Evolutionary conservation across 2,113 vertebrate species (phyloP).

Genomic region (Blennius ocellaris): DNA sequence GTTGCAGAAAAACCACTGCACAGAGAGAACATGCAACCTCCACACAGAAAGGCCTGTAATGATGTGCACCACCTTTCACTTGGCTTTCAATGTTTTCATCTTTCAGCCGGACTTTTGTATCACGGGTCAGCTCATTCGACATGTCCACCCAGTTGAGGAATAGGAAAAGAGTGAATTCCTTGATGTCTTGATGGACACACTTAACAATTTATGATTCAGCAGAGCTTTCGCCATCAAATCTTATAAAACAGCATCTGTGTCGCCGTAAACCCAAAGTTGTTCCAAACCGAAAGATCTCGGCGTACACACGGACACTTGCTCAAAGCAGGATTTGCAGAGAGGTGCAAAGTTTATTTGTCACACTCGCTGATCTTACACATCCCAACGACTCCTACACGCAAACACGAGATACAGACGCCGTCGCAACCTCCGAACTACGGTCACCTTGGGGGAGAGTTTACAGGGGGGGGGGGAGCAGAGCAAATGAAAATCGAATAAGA

Average conservation of each 20-base stretch:
- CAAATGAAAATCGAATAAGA: conserved; percentile 61
- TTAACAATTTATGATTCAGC: too few species aligned
- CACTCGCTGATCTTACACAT: conserved; percentile 27
- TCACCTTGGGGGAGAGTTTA: conserved; percentile 43
- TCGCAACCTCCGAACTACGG: conserved; percentile 45
- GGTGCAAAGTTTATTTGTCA: conserved; percentile 39
- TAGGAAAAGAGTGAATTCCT: too few species aligned
- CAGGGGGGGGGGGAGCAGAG: background rate
- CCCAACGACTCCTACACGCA: conserved; percentile 22
- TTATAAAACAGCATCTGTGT: conserved; percentile 6
- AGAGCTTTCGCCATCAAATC: too few species aligned
- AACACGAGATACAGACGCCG: conserved; percentile 40
- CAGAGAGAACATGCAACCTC: too few species aligned
- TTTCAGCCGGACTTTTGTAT: too few species aligned
- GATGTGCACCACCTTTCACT: too few species aligned
- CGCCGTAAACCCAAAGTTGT: background rate
- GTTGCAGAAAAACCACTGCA: too few species aligned
- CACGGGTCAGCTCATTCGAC: too few species aligned
- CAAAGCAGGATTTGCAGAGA: background rate
- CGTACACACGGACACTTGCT: background rate
- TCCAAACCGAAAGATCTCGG: background rate
- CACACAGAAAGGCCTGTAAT: too few species aligned
- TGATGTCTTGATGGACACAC: too few species aligned
- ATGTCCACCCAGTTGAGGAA: too few species aligned
- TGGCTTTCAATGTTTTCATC: too few species aligned